Evolutionary conservation across 2,113 vertebrate genomes (phyloP).

Genomic region (Ascaphus truei): DNA sequence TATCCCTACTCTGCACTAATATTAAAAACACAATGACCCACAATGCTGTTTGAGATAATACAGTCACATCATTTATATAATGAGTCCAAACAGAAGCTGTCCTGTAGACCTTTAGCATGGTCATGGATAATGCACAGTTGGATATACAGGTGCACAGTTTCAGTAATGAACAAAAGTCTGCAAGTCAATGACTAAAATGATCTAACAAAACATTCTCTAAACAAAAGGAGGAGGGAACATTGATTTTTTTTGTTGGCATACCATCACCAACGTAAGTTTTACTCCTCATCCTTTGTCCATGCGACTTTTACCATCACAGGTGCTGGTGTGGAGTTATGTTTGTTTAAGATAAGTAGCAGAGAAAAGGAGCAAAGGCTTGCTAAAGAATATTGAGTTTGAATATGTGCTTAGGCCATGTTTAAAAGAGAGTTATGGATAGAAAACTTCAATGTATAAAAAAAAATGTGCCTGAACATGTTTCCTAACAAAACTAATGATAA

Average conservation of each 20-base stretch:
- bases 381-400: too few relatives aligned
- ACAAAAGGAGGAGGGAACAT: background rate
- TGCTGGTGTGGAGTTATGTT: background rate
- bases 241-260: background rate
- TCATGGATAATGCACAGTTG: conserved; percentile 5
- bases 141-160: conserved; percentile 26
- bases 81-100: conserved; percentile 18
- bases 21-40: background rate
- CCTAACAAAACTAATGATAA: too few relatives aligned
- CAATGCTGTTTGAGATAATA: background rate
- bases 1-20: background rate
- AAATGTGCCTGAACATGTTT: too few relatives aligned
- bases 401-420: too few relatives aligned
- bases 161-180: background rate
- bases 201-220: conserved; percentile 1
- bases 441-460: too few relatives aligned
- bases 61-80: background rate
- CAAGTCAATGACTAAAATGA: background rate
- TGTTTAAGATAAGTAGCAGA: too few relatives aligned
- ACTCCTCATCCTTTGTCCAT: background rate
- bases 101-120: background rate
- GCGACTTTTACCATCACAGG: background rate
- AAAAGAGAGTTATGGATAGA: too few relatives aligned
- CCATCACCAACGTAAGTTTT: background rate
- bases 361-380: too few relatives aligned